phyloP scores from a whole-genome alignment of 2,888 invertebrate species.

The Philereme transversata region DNA sequence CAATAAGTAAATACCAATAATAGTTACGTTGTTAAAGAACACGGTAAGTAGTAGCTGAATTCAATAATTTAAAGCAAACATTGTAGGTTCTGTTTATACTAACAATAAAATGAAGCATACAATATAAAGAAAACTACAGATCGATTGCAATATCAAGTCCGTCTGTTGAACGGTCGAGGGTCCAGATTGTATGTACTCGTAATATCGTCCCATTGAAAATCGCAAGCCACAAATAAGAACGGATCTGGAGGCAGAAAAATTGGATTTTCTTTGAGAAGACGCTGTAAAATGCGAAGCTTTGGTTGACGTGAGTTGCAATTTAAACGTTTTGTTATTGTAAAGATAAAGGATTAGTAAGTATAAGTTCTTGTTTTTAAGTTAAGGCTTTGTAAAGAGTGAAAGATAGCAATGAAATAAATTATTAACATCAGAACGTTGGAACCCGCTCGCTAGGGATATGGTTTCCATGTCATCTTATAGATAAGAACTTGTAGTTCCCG shows the following conservation, averaged over 20 bases:
- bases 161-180: conserved; percentile 40
- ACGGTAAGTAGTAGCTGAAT: no score
- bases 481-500: no score
- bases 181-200: conserved; percentile 47
- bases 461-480: no score
- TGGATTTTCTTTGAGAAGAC: conserved; percentile 59
- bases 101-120: conserved; percentile 1
- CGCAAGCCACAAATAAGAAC: conserved; percentile 59
- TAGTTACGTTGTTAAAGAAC: no score
- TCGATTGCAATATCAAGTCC: conserved; percentile 33
- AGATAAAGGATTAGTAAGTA: not conserved
- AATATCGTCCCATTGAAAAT: conserved; percentile 60
- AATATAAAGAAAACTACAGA: conserved; percentile 15
- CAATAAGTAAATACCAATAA: no score
- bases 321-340: conserved; percentile 18
- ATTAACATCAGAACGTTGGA: no score
- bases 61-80: no score
- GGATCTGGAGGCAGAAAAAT: conserved; percentile 53
- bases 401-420: no score
- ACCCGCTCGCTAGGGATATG: no score
- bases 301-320: conserved; percentile 3
- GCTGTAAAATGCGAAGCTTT: conserved; percentile 44
- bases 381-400: no score
- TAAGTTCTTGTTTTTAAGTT: no score
- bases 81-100: not conserved